phyloP scores from a whole-genome alignment of 2,888 invertebrate species.

The Pachliopta kotzebuea region DNA sequence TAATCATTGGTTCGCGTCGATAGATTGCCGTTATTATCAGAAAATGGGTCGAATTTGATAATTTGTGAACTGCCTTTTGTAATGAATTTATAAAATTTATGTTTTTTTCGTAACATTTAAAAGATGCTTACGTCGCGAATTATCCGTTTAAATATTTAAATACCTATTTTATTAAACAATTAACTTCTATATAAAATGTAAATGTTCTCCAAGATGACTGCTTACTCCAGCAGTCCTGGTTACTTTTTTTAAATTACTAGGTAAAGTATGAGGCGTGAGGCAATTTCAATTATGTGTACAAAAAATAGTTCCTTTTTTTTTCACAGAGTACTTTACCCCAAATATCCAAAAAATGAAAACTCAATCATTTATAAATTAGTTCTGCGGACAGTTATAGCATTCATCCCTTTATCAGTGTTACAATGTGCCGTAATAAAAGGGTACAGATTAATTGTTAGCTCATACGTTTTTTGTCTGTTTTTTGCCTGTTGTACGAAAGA shows the following conservation, averaged over 20 bases:
- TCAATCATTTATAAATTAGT: conserved; percentile 80
- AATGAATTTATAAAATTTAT: conserved; percentile 34
- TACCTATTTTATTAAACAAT: not conserved
- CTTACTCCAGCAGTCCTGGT: not conserved
- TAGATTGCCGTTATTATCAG: conserved; percentile 78
- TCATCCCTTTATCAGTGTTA: conserved; percentile 75
- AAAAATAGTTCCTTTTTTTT: not conserved
- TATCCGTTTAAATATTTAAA: not conserved
- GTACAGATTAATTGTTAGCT: conserved; percentile 66
- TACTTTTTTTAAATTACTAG: not conserved
- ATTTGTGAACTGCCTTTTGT: conserved; percentile 63
- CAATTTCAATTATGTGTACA: not conserved
- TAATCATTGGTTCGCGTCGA: conserved; percentile 76
- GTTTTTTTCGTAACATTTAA: conserved; percentile 31
- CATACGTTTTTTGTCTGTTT: conserved; percentile 48
- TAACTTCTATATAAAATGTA: too few relatives aligned
- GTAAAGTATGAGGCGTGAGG: not conserved
- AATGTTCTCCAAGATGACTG: too few relatives aligned
- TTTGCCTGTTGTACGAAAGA: conserved; percentile 62
- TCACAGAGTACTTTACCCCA: conserved; percentile 38
- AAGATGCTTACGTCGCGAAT: not conserved
- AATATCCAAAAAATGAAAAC: conserved; percentile 65
- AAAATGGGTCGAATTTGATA: conserved; percentile 64
- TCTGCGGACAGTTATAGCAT: conserved; percentile 71
- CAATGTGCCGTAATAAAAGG: conserved; percentile 76